Evolutionary conservation across 2,113 vertebrate species (phyloP).

Genomic region (Mustelus asterias): DNA sequence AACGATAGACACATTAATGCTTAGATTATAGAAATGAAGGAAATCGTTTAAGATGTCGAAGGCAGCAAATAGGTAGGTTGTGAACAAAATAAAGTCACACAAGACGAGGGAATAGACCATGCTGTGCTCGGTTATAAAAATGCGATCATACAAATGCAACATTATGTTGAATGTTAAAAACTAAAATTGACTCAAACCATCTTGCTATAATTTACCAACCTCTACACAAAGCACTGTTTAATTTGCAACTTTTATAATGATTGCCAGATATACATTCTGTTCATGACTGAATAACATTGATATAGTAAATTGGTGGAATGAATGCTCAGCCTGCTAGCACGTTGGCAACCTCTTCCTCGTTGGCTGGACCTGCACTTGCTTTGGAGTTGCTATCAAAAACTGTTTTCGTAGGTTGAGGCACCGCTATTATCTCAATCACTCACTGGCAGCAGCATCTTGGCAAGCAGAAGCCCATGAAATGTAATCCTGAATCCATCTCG

Average conservation of each 20-base stretch:
- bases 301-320: neutral
- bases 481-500: neutral
- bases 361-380: neutral
- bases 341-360: neutral
- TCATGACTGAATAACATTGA: neutral
- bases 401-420: neutral
- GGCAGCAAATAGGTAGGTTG: neutral
- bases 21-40: neutral
- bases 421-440: neutral
- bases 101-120: neutral
- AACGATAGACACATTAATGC: neutral
- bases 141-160: neutral
- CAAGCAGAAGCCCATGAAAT: neutral
- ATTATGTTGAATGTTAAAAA: neutral
- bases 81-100: neutral
- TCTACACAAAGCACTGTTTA: neutral
- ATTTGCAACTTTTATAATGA: neutral
- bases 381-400: neutral
- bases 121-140: too few relatives aligned
- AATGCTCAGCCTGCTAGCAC: neutral
- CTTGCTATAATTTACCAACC: too few relatives aligned
- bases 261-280: neutral
- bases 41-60: neutral
- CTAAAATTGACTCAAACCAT: neutral
- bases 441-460: neutral